These are phyloP conservation scores for Acrocephalus scirpaceus DNA, from an alignment of 2,797 vertebrate species.

Conservation along the genomic window DNA sequence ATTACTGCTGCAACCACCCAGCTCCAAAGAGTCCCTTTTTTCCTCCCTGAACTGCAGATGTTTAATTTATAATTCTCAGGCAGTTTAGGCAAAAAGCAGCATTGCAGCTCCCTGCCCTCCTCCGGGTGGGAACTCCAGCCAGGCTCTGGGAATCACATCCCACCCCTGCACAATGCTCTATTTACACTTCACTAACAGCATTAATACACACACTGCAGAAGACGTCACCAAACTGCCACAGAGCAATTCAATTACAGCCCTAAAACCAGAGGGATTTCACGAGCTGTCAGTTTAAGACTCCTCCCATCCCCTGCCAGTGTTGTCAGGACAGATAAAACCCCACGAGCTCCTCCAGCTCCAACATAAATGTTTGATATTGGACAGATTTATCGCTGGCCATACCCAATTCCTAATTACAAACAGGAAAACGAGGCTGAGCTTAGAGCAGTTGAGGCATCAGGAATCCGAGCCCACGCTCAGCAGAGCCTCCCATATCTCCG, in stretches of 20 bases:
- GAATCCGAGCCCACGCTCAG: neutral
- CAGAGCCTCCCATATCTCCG: accelerated
- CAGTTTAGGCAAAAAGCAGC: neutral
- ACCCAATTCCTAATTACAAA: neutral
- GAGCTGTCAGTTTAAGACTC: neutral
- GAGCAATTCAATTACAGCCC: neutral
- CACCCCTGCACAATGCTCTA: accelerated
- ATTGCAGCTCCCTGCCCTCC: neutral
- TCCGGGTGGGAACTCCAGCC: neutral
- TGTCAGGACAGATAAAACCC: neutral
- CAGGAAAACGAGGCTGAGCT: neutral
- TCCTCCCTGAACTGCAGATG: neutral
- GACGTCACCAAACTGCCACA: neutral
- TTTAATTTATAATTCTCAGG: neutral
- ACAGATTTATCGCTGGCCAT: neutral
- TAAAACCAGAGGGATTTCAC: neutral
- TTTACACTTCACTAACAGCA: neutral
- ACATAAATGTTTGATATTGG: neutral
- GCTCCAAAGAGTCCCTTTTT: neutral
- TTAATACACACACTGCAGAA: neutral
- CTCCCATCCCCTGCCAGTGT: neutral
- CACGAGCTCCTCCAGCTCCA: neutral
- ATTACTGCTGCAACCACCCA: neutral
- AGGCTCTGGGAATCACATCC: neutral
- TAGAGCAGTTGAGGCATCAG: neutral